Evolutionary conservation across 2,888 invertebrate genomes (phyloP), one percentile per base, ranked within the genome.

Genomic region (Agapostemon virescens): DNA sequence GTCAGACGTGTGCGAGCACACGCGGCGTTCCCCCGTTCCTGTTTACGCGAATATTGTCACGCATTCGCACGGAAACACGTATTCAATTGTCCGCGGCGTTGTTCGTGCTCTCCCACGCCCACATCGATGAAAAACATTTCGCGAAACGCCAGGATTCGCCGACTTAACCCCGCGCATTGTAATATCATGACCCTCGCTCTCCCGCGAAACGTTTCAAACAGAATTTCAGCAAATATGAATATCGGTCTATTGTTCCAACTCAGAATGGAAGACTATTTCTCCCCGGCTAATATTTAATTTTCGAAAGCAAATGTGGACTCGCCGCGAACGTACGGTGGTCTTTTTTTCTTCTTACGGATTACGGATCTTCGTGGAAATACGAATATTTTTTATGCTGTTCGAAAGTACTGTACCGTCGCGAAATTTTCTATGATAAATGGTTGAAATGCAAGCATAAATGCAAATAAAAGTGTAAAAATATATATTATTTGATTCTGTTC

Each of bases 1-100:
- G 83, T 81, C 83, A 82, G 82, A 76, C 78, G 82, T 63, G 78
- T 73, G 36, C 64, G 40, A 67, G 26, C 75, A 67, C 55, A 26
- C 49, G 40, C 66, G 40, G 40, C 66, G 40, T 70, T 45, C 58
- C 49, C 45, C 49, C 45, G 61, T 40, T 68, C 77, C 61, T 70
- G 74, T 77, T 77, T 74, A 76, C 73, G 73, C 61, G 63, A 45
- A 79, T 64, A 79, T 79, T 79, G 79, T 75, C 69, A 69, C 58
- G 81, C 69, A 81, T 64, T 72, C 71, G 73, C 69, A 38, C 74
- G 61, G 66, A 40, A 36, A 76, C 73, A 69, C 79, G 73, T 79
- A 82, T 80, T 75, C 81, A 80, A 82, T 79, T 82, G 79, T 67
- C 72, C 64, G 42, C 36, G 49, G 40, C 23, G 61, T 49, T 11